phyloP scores from a whole-genome alignment of 2,113 vertebrate genomes.

The Campylomormyrus numenius region DNA sequence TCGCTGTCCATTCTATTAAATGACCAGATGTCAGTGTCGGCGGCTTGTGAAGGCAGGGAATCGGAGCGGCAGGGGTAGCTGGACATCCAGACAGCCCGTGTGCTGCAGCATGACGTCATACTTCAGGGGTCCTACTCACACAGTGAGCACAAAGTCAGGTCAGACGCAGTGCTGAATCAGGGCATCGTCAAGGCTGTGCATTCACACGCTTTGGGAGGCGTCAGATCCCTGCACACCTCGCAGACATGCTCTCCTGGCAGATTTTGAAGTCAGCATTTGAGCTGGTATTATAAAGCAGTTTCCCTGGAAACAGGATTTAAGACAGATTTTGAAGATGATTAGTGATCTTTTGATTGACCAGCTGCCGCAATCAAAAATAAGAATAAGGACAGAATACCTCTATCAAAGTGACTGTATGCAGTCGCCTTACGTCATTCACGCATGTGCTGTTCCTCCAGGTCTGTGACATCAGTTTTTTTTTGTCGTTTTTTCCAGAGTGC shows the following conservation, averaged over 20 bases:
- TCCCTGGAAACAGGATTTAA: background rate
- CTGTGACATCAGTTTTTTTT: background rate
- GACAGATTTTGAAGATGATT: constrained; percentile 1
- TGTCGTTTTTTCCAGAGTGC: background rate
- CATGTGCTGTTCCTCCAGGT: background rate
- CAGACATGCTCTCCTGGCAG: background rate
- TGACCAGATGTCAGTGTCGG: background rate
- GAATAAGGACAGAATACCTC: background rate
- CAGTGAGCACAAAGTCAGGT: background rate
- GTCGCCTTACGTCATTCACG: background rate
- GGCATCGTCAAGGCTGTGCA: background rate
- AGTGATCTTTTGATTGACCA: background rate
- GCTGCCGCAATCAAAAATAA: background rate
- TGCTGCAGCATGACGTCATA: background rate
- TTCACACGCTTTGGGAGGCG: background rate
- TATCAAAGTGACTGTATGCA: background rate
- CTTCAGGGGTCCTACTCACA: background rate
- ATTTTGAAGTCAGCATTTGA: background rate
- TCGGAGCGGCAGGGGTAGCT: background rate
- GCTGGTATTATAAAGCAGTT: background rate
- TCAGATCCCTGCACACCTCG: background rate
- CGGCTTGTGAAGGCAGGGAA: background rate
- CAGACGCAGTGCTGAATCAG: constrained; percentile 5
- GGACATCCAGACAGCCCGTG: background rate
- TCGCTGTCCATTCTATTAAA: too few relatives aligned